A percentile compares a stretch with the other conserved stretches of the same genome.
phyloP scores from a whole-genome alignment of 2,113 vertebrate species.

The Chroicocephalus ridibundus region DNA sequence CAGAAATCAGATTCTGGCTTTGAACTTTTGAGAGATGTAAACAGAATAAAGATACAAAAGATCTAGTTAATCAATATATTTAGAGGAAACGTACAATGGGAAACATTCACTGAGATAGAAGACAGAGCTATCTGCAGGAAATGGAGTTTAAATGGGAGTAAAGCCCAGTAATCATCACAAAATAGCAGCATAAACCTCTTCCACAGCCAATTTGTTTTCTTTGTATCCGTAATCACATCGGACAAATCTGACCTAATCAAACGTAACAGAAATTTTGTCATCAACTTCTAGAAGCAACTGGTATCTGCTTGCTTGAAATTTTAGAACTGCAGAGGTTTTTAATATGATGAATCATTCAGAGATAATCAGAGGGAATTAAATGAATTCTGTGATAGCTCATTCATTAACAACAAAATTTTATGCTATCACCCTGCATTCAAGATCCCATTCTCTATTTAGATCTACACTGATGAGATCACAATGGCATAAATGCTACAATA shows the following conservation, averaged over 20 bases:
- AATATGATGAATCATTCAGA: not conserved
- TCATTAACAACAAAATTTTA: not conserved
- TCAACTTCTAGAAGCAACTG: not conserved
- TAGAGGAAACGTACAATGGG: not conserved
- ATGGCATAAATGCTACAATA: not conserved
- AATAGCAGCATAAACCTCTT: not conserved
- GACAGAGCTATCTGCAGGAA: not conserved
- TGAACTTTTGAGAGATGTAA: not conserved
- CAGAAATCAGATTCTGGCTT: not conserved
- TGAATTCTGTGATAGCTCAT: not conserved
- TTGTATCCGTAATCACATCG: not conserved
- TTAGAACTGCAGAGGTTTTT: not conserved
- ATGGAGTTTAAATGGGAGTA: not conserved
- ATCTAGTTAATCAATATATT: not conserved
- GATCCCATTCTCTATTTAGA: not conserved
- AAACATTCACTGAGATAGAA: not conserved
- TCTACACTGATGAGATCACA: not conserved
- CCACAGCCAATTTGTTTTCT: not conserved
- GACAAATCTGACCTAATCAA: not conserved
- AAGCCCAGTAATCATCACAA: not conserved
- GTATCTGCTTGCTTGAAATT: not conserved
- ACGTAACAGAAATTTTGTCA: not conserved
- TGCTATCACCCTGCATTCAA: not conserved
- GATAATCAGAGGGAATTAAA: constrained; percentile 7
- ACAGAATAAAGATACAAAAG: not conserved